Evolutionary conservation across 2,797 vertebrate species (phyloP).

Genomic region (Propithecus perrieri): DNA sequence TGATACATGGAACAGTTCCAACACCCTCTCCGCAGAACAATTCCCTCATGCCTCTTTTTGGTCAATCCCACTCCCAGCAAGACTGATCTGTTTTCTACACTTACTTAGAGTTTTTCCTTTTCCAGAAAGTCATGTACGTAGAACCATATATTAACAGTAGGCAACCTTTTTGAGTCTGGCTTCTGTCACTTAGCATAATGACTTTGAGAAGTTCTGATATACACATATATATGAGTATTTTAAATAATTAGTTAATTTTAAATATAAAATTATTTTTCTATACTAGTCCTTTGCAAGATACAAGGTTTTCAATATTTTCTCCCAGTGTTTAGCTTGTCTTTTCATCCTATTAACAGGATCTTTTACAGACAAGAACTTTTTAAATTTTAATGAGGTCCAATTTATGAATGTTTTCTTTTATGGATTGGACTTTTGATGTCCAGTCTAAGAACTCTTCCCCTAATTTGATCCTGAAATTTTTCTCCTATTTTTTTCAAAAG

Average conservation of each 20-base stretch:
- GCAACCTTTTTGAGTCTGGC: not conserved
- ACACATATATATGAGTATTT: not conserved
- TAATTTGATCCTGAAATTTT: not conserved
- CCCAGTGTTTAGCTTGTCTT: not conserved
- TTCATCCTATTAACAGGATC: not conserved
- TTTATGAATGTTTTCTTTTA: conserved; percentile 20
- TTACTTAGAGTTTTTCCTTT: not conserved
- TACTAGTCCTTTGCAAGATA: not conserved
- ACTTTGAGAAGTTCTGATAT: not conserved
- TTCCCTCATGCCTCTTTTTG: not conserved
- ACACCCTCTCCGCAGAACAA: not conserved
- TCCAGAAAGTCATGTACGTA: not conserved
- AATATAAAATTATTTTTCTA: not conserved
- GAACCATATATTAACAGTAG: not conserved
- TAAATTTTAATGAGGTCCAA: not conserved
- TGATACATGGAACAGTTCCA: not conserved
- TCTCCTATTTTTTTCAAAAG: not conserved
- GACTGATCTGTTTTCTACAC: not conserved
- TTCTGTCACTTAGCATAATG: not conserved
- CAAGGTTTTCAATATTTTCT: not conserved
- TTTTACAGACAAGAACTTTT: conserved; percentile 15
- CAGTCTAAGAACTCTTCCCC: not conserved
- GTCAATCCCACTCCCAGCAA: not conserved
- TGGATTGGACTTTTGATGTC: not conserved
- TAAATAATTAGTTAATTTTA: not conserved